Conservation (phyloP, 2,888 invertebrate genomes). For the Agrenia bidenticulata region DNA sequence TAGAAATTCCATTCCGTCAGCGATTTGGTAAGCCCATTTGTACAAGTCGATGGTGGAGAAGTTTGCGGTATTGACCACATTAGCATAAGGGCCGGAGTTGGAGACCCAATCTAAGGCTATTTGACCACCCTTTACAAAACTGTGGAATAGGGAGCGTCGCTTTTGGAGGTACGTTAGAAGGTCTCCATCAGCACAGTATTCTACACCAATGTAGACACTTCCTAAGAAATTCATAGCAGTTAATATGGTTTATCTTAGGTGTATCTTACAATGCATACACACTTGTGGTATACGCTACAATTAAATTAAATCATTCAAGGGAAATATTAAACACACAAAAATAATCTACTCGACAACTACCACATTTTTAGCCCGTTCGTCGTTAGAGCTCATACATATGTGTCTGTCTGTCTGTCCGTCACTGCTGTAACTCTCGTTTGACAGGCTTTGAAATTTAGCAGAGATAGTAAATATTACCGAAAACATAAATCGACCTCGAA, state of each 20-base stretch:
- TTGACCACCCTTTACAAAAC: slow-evolving; percentile 23
- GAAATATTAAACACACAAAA: no score
- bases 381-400: no score
- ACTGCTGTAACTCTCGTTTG: no score
- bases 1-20: slow-evolving; percentile 36
- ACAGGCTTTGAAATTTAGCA: no score
- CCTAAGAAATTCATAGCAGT: slow-evolving; percentile 19
- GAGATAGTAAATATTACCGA: no score
- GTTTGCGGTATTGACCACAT: slow-evolving; percentile 26
- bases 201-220: slow-evolving; percentile 31
- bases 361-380: no score
- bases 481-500: no score
- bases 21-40: slow-evolving; percentile 27
- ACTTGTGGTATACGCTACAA: no score
- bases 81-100: slow-evolving; percentile 12
- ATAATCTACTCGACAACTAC: no score
- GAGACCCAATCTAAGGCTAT: not conserved
- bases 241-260: not conserved
- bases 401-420: no score
- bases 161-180: slow-evolving; percentile 32
- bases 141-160: slow-evolving; percentile 25
- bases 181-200: slow-evolving; percentile 34
- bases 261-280: not conserved
- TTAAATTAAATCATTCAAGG: no score
- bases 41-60: slow-evolving; percentile 33